A percentile compares a stretch with the other conserved stretches of the same genome.
Evolutionary conservation across 1,140 invertebrate species (phyloP).

Genomic region (Diprion similis): DNA sequence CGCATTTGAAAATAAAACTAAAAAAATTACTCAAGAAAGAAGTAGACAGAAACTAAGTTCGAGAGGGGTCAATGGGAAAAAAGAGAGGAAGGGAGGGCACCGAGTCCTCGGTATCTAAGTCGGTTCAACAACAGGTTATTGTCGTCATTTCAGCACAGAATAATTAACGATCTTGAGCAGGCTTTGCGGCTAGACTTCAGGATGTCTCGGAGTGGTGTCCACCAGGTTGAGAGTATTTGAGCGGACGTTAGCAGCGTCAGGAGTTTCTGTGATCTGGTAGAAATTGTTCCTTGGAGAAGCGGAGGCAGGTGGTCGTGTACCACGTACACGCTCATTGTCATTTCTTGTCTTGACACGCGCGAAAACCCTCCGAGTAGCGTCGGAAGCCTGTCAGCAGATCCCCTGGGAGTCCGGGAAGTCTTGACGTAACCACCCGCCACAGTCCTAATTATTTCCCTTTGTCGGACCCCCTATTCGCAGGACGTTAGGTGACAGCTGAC

Average conservation of each 20-base stretch:
- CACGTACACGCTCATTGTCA: not conserved
- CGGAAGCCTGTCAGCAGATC: not conserved
- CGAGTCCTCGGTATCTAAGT: too few species aligned
- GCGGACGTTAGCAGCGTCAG: not conserved
- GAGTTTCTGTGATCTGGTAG: not conserved
- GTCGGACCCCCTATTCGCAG: not conserved
- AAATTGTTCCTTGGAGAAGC: not conserved
- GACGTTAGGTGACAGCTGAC: constrained; percentile 1
- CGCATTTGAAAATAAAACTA: too few species aligned
- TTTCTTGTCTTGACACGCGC: not conserved
- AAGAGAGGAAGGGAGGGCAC: too few species aligned
- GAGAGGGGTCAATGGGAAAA: too few species aligned
- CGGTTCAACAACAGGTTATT: not conserved
- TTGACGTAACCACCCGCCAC: not conserved
- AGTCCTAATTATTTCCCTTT: not conserved
- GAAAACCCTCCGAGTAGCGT: too few species aligned
- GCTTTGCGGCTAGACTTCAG: not conserved
- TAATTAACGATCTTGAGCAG: not conserved
- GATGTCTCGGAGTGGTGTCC: not conserved
- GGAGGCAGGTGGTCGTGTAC: too few species aligned
- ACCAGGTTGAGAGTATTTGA: not conserved
- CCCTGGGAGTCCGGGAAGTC: not conserved
- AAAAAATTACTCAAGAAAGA: too few species aligned
- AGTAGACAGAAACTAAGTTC: too few species aligned
- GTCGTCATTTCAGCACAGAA: not conserved